Percentiles rank a stretch among this genome's conserved stretches.
Evolutionary conservation across 2,797 vertebrate genomes (phyloP).

Genomic region (Sebastes alutus): DNA sequence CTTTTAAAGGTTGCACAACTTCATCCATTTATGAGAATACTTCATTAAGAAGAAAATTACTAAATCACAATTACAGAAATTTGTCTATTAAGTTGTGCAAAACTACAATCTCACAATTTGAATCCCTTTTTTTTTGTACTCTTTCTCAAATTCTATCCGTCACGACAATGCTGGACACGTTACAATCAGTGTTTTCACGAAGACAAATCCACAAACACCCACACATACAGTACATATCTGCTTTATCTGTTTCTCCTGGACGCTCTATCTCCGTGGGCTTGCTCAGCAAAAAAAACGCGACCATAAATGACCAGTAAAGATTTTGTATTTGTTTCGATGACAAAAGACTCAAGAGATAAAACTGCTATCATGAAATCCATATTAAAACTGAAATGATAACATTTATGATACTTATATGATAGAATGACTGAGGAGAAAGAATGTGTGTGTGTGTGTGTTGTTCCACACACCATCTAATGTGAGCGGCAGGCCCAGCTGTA

Average conservation of each 20-base stretch:
- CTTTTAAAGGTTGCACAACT: neutral
- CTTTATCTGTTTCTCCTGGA: conserved; percentile 49
- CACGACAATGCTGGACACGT: neutral
- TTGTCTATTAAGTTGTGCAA: neutral
- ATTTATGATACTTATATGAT: conserved; percentile 29
- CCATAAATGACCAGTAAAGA: conserved; percentile 36
- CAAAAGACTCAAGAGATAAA: conserved; percentile 27
- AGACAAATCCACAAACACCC: neutral
- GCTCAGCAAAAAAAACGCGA: conserved; percentile 53
- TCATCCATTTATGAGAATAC: neutral
- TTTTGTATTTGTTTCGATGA: conserved; percentile 39
- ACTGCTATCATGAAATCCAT: neutral
- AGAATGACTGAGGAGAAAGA: conserved; percentile 8
- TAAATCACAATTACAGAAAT: neutral
- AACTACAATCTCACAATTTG: neutral
- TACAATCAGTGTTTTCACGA: neutral
- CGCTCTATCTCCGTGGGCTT: conserved; percentile 9
- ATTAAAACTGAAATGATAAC: conserved; percentile 32
- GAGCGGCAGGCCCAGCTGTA: conserved; percentile 87
- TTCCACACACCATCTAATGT: conserved; percentile 56
- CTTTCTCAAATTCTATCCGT: neutral
- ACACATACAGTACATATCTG: neutral
- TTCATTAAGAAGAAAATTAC: neutral
- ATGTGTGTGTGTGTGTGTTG: conserved; percentile 11
- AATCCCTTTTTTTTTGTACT: neutral